These are phyloP conservation scores for Lordiphosa mommai DNA, from an alignment of 1,140 invertebrate species.

Conservation along the genomic window DNA sequence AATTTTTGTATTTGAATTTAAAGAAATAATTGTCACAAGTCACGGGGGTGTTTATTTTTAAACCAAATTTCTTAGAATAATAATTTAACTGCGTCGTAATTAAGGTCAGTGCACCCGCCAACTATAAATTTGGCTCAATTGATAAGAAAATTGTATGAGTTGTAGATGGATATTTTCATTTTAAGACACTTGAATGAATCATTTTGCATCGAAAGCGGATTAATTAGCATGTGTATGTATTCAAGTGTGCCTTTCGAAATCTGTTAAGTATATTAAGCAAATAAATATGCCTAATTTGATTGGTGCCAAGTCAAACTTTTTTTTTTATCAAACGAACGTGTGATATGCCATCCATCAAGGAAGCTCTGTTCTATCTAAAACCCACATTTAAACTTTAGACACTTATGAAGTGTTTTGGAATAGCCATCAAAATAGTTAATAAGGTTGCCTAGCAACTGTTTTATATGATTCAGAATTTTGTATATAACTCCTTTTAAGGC, in stretches of 20 bases:
- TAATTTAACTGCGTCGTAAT: too few species aligned
- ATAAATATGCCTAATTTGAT: not conserved
- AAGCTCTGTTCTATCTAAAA: not conserved
- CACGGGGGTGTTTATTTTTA: too few species aligned
- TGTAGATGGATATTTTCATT: too few species aligned
- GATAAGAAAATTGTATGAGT: conserved; percentile 8
- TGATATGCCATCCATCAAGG: not conserved
- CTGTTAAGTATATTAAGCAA: conserved; percentile 1
- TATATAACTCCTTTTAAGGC: too few species aligned
- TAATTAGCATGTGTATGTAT: not conserved
- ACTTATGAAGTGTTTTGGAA: too few species aligned
- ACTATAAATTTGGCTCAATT: conserved; percentile 2
- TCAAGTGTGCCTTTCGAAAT: not conserved
- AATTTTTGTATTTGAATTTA: too few species aligned
- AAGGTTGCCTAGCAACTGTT: too few species aligned
- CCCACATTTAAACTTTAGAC: not conserved
- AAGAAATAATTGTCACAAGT: too few species aligned
- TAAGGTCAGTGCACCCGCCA: too few species aligned
- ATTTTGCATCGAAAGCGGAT: not conserved
- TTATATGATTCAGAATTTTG: too few species aligned
- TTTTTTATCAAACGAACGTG: not conserved
- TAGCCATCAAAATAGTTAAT: too few species aligned
- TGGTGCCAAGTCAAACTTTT: not conserved
- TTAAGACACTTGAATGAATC: conserved; percentile 1
- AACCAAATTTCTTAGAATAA: too few species aligned